phyloP scores from a whole-genome alignment of 2,113 vertebrate genomes.

The Carassius auratus region DNA sequence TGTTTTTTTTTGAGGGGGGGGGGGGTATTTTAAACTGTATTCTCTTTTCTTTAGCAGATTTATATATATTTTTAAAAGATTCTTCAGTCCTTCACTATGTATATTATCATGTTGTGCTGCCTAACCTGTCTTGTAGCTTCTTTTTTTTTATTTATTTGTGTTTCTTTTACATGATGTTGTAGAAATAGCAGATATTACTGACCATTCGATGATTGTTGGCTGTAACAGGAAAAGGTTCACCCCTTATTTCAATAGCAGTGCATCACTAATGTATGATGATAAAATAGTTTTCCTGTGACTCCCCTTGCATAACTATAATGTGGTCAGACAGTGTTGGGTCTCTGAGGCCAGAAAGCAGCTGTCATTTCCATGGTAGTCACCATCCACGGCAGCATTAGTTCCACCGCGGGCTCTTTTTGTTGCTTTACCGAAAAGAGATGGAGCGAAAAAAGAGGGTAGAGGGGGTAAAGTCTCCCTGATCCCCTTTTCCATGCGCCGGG shows the following conservation, averaged over 20 bases:
- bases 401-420: conserved; percentile 70
- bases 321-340: neutral
- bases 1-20: no score
- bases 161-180: neutral
- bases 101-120: neutral
- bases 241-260: neutral
- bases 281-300: neutral
- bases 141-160: neutral
- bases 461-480: conserved; percentile 76
- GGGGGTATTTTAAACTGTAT: no score
- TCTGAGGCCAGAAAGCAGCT: conserved; percentile 46
- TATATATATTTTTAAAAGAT: neutral
- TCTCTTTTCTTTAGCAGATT: neutral
- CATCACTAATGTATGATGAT: neutral
- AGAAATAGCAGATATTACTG: neutral
- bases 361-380: conserved; percentile 63
- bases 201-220: neutral
- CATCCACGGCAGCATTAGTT: conserved; percentile 67
- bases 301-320: neutral
- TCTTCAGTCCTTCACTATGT: neutral
- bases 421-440: conserved; percentile 68
- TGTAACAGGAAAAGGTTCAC: neutral
- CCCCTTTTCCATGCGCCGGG: conserved; percentile 72
- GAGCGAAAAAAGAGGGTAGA: conserved; percentile 69
- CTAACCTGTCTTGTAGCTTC: neutral